Evolutionary conservation across 2,888 invertebrate species (phyloP), one percentile per base, ranked within the genome.

Genomic region (Junonia oenone): DNA sequence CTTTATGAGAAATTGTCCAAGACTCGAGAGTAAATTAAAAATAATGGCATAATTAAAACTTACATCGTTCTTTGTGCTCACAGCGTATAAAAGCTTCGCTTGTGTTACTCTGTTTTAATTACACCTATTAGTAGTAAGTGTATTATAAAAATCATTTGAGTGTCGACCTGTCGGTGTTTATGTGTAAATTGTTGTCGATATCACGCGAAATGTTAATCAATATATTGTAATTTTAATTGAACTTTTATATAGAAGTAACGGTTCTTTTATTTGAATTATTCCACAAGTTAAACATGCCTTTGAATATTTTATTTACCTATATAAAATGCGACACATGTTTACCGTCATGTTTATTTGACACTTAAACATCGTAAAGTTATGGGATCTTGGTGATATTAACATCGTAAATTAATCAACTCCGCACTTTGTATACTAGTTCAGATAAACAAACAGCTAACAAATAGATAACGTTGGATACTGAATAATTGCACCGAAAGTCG

Each of bases 1-100:
- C 70, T 73, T 80, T 78, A 83, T 81, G 85, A 86, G 81, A 85
- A 77, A 83, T 79, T 72, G 75, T 75, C 72, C 75, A 73, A 72
- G 72, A 71, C 72, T 75, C 68, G 68, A 67, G 72, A 68, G 76
- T 76, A 74, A 84, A 88, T 89, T 85, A 84, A 84, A 84, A 85
- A 74, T 87, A 85, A 88, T 88, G 77, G 76, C 73, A 74, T 81
- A 85, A 87, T 88, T 87, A 83, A 88, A 83, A 76, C 73, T 78
- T 76, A 79, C 77, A 81, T 73, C 70, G 75, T 75, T 75, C 71
- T 70, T 67, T 68, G 68, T 72, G 71, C 72, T 72, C 73, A 71
- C 70, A 71, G 26, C 22, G 43, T 22, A 43, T 43, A 72, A 60
- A 57, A 57, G 56, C 54, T 73, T 71, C 66, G 67, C 53, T 54